phyloP scores from a whole-genome alignment of 2,888 invertebrate genomes.

The Eubasilissa splendida region DNA sequence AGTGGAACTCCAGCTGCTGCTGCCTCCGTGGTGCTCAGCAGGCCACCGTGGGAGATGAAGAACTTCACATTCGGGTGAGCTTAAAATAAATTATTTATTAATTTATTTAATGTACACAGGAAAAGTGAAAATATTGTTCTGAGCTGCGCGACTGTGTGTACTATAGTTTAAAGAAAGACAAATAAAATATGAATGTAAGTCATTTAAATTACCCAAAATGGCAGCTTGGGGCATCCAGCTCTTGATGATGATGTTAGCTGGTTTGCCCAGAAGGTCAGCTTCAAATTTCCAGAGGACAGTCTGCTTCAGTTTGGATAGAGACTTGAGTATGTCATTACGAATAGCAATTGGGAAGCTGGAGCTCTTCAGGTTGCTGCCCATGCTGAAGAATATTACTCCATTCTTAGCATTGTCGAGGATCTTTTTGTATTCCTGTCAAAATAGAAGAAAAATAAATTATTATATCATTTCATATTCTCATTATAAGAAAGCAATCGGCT shows the following conservation, averaged over 20 bases:
- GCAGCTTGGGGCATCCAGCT: slow-evolving; percentile 64
- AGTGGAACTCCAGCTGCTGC: slow-evolving; percentile 58
- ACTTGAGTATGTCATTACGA: slow-evolving; percentile 59
- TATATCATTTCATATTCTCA: too few relatives aligned
- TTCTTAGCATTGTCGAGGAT: slow-evolving; percentile 60
- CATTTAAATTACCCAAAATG: slow-evolving; percentile 40
- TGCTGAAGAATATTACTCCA: slow-evolving; percentile 62
- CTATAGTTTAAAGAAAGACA: too few relatives aligned
- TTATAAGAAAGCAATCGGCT: too few relatives aligned
- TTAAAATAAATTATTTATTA: neutral
- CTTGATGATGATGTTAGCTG: slow-evolving; percentile 66
- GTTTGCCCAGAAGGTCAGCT: slow-evolving; percentile 62
- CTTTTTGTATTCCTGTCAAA: slow-evolving; percentile 59
- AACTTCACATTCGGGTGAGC: slow-evolving; percentile 65
- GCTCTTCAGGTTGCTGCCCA: slow-evolving; percentile 61
- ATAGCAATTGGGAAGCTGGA: slow-evolving; percentile 59
- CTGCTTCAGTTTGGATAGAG: slow-evolving; percentile 61
- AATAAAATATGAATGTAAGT: too few relatives aligned
- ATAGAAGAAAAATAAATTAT: neutral
- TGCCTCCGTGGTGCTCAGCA: slow-evolving; percentile 59
- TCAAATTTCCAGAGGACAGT: slow-evolving; percentile 63
- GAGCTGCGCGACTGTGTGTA: too few relatives aligned
- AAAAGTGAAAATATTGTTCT: too few relatives aligned
- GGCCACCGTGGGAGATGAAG: slow-evolving; percentile 74
- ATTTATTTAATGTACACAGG: too few relatives aligned